Percentiles rank a stretch among this genome's conserved stretches.
phyloP scores from a whole-genome alignment of 2,797 vertebrate genomes.

The Fundulus diaphanus region DNA sequence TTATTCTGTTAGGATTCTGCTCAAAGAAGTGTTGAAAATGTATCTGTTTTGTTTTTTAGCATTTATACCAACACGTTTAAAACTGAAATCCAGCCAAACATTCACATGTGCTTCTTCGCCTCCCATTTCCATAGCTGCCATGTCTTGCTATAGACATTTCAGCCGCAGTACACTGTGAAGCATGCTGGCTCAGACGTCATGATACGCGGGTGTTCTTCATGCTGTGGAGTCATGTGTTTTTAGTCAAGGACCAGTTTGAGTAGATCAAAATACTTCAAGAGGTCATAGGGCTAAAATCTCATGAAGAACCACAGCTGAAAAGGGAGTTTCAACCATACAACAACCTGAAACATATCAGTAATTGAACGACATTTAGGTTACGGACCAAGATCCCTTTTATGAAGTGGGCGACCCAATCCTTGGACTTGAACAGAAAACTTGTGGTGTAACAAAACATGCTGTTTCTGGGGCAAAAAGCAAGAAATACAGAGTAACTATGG shows the following conservation, averaged over 20 bases:
- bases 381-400: too few relatives aligned
- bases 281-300: background rate
- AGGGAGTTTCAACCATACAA: background rate
- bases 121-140: slow-evolving; percentile 25
- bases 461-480: background rate
- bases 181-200: too few relatives aligned
- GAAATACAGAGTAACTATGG: background rate
- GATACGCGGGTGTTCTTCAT: too few relatives aligned
- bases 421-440: too few relatives aligned
- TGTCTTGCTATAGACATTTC: slow-evolving; percentile 43
- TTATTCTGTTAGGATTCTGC: slow-evolving; percentile 4
- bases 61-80: slow-evolving; percentile 14
- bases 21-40: slow-evolving; percentile 1
- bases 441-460: background rate
- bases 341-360: background rate
- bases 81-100: slow-evolving; percentile 1
- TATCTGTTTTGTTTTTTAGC: slow-evolving; percentile 9
- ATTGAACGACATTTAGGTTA: background rate
- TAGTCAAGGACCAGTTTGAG: too few relatives aligned
- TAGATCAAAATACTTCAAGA: too few relatives aligned
- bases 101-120: slow-evolving; percentile 23
- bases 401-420: too few relatives aligned
- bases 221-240: too few relatives aligned
- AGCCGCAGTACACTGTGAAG: too few relatives aligned
- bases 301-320: background rate